Percentiles rank a stretch among this genome's conserved stretches.
phyloP scores from a whole-genome alignment of 2,113 vertebrate genomes.

The Butorides virescens region DNA sequence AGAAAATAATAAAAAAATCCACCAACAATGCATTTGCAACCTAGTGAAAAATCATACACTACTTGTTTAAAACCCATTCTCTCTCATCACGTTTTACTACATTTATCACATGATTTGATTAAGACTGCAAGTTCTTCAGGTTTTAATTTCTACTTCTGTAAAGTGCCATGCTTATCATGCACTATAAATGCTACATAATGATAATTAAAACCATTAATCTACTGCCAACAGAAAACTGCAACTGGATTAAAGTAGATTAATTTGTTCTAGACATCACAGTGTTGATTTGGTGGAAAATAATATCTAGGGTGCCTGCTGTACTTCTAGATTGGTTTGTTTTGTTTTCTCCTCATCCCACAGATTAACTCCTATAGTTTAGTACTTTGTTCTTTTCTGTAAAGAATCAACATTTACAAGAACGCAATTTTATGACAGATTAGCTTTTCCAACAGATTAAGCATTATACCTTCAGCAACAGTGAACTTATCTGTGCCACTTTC shows the following conservation, averaged over 20 bases:
- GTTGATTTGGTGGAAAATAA: not conserved
- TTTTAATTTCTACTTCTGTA: conserved; percentile 11
- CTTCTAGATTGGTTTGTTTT: not conserved
- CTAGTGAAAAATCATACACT: not conserved
- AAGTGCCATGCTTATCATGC: not conserved
- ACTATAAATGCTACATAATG: not conserved
- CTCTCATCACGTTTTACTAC: not conserved
- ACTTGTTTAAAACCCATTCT: not conserved
- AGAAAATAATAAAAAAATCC: not conserved
- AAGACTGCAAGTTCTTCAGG: not conserved
- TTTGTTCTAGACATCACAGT: not conserved
- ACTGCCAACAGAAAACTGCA: not conserved
- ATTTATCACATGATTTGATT: not conserved
- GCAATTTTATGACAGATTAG: not conserved
- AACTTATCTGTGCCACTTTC: not conserved
- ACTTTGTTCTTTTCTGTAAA: not conserved
- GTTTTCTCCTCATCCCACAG: not conserved
- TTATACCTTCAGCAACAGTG: not conserved
- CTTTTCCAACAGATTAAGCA: not conserved
- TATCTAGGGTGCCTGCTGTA: not conserved
- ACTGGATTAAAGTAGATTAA: conserved; percentile 3
- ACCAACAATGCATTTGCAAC: not conserved
- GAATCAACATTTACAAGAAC: not conserved
- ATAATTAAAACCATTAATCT: conserved; percentile 34
- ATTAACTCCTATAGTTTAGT: not conserved